Conservation (phyloP, 2,113 vertebrate species). For the Beaufortia kweichowensis region DNA sequence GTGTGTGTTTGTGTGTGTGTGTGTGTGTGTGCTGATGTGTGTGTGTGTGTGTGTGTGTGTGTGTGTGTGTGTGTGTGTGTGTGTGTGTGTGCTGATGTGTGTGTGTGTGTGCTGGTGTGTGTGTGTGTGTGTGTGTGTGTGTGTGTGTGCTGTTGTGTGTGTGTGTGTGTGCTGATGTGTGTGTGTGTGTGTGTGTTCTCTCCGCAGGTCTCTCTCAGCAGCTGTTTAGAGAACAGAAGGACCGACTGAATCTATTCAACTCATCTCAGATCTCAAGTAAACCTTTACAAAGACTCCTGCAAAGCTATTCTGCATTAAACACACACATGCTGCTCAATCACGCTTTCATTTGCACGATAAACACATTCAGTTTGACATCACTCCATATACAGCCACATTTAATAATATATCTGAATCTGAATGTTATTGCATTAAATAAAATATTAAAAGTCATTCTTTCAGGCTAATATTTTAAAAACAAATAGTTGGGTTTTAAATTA, state of each 20-base stretch:
- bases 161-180: constrained; percentile 9
- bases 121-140: constrained; percentile 30
- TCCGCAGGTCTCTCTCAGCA: constrained; percentile 11
- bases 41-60: constrained; percentile 9
- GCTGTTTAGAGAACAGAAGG: constrained; percentile 27
- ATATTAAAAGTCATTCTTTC: no score
- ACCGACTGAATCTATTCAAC: background rate
- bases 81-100: background rate
- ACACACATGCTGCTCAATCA: background rate
- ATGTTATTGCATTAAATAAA: no score
- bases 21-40: background rate
- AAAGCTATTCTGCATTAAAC: background rate
- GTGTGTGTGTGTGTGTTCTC: background rate
- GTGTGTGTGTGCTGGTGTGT: background rate
- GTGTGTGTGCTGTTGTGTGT: constrained; percentile 12
- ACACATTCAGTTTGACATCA: no score
- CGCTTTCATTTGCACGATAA: background rate
- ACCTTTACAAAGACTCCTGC: constrained; percentile 24
- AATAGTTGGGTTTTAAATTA: no score
- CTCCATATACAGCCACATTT: no score
- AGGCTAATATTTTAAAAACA: no score
- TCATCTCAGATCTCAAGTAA: constrained; percentile 11
- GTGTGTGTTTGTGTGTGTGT: background rate
- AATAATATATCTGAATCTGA: no score
- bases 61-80: background rate